phyloP scores from a whole-genome alignment of 2,113 vertebrate genomes.

The Hucho hucho region DNA sequence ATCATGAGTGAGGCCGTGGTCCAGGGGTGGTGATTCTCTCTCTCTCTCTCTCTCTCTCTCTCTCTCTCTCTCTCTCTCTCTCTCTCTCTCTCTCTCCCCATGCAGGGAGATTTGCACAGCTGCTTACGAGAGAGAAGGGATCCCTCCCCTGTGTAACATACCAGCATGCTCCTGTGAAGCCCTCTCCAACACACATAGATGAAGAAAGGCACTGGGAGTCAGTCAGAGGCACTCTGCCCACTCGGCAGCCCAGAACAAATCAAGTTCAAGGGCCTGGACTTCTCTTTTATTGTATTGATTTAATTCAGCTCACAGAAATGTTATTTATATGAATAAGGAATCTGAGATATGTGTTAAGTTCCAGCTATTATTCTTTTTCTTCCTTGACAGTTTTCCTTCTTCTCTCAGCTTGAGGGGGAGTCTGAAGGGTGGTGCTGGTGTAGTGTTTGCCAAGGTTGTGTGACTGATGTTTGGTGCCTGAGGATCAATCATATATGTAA shows the following conservation, averaged over 20 bases:
- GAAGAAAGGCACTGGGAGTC: conserved; percentile 21
- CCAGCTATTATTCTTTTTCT: conserved; percentile 12
- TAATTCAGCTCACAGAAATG: conserved; percentile 34
- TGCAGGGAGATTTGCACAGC: conserved; percentile 70
- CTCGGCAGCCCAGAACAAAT: conserved; percentile 50
- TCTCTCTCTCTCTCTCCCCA: conserved; percentile 27
- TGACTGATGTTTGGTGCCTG: background rate
- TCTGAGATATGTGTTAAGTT: conserved; percentile 21
- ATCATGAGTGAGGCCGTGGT: background rate
- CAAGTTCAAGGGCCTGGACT: conserved; percentile 37
- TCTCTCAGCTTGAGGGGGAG: background rate
- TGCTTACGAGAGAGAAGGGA: conserved; percentile 59
- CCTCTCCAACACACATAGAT: conserved; percentile 53
- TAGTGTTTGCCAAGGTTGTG: background rate
- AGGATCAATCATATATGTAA: background rate
- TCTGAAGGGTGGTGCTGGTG: background rate
- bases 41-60: background rate
- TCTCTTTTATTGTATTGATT: conserved; percentile 45
- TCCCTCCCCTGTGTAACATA: conserved; percentile 50
- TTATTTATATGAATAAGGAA: conserved; percentile 21
- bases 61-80: too few relatives aligned
- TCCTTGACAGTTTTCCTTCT: conserved; percentile 19
- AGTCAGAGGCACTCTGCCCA: conserved; percentile 31
- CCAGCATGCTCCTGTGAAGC: conserved; percentile 49
- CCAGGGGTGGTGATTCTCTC: conserved; percentile 15